Percentiles rank a stretch among this genome's conserved stretches.
These are phyloP conservation scores for Pocillopora meandrina DNA, from an alignment of 92 coral and sea anemone species.

Conservation along the genomic window DNA sequence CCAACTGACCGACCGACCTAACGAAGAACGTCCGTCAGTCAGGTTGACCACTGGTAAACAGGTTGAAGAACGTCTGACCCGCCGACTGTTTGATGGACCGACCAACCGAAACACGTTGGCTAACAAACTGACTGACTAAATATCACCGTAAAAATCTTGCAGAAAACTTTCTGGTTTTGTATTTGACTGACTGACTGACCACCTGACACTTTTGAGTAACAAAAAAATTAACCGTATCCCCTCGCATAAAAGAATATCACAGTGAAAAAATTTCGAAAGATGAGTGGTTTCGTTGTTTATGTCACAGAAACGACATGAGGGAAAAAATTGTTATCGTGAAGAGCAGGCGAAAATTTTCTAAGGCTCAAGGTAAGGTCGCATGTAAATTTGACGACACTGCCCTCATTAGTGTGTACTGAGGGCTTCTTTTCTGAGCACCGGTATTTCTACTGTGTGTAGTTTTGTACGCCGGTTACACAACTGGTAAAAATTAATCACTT, in stretches of 20 bases:
- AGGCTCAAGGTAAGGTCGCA: slow-evolving; percentile 20
- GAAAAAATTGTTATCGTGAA: slow-evolving; percentile 32
- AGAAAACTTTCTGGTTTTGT: too few species aligned
- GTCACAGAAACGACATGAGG: slow-evolving; percentile 20
- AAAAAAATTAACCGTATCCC: too few species aligned
- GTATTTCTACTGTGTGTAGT: neutral
- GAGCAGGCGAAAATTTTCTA: slow-evolving; percentile 37
- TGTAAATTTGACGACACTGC: neutral
- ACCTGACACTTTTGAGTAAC: neutral
- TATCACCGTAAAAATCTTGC: too few species aligned
- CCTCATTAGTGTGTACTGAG: neutral
- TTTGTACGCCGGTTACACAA: neutral
- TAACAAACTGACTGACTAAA: too few species aligned
- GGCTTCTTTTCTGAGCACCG: neutral
- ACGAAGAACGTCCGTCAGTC: too few species aligned
- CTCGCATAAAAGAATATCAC: neutral
- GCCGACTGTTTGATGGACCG: neutral
- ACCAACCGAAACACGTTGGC: too few species aligned
- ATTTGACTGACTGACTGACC: neutral
- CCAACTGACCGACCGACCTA: neutral
- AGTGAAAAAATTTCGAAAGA: neutral
- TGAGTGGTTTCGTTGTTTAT: neutral
- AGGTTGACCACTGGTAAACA: too few species aligned
- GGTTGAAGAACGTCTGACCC: neutral
- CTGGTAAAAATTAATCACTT: neutral